Base-by-base conservation (phyloP, 2,888 invertebrate species). In the Empis livida region DNA sequence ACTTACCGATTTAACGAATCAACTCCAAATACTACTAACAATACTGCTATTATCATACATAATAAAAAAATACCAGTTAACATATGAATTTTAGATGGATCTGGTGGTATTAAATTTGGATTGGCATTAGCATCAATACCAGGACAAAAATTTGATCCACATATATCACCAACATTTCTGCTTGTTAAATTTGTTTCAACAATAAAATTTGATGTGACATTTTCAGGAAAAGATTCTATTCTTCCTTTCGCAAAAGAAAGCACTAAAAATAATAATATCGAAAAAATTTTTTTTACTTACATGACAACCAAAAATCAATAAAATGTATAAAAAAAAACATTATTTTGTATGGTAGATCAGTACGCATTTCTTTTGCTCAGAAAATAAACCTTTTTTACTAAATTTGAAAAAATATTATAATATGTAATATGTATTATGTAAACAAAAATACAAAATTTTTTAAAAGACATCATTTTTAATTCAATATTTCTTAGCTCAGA, bases 61-160 rank as follows among this genome's bases (percentile, higher is more conserved):
- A 75, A 78, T 8, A 92, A 70, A 67, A 87, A 93, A 51, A 90
- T 84, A 13, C 86, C 84, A 10, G 84, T 79, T 51, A 92, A 80
- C 47, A 84, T 71, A 59, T 85, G 81, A 48, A 91, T 83, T 71
- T 88, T 82, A 39, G 76, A 69, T 0, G 77, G 68, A 1, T 82
- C 76, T 0, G 91, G 91, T 10, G 82, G 80, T 49, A 76, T 72
- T 45, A 90, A 67, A 62, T 85, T 85, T 0, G 79, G 75, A 61
- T 84, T 83, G 5, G 68, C 65, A 42, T 67, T 71, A 13, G 72
- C 72, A 6, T 63, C 58, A 2, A 75, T 65, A 17, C 76, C 77
- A 0, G 78, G 77, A 59, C 87, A 85, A 61, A 85, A 88, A 60
- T 82, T 80, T 5, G 82, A 82, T 0, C 87, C 88, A 57, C 88